Base-by-base conservation (phyloP, 2,113 vertebrate genomes). In the Emydocephalus ijimae region DNA sequence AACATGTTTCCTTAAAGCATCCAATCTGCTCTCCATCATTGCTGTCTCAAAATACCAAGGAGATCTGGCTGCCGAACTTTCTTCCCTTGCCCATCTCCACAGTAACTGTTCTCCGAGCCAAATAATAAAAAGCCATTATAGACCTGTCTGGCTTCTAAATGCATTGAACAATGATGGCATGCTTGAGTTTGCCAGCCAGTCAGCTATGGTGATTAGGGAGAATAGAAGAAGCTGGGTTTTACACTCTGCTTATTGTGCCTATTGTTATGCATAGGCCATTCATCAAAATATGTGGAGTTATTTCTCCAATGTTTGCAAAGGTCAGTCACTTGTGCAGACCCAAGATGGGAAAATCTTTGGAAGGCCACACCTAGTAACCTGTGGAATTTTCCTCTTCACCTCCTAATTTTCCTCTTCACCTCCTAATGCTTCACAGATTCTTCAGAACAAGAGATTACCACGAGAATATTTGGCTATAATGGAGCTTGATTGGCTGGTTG, bases 251-350 rank as follows among this genome's bases (percentile, higher is more conserved):
- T 96, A 92, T 89, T 88, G 21, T 64, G 95, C 93, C 96, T 92
- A 94, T 97, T 97, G 93, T 96, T 96, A 96, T 96, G 96, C 96
- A 96, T 48, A 94, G 95, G 96, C 94, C 95, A 96, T 97, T 95
- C 95, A 97, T 97, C 96, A 97, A 95, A 95, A 95, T 95, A 94
- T 29, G 0, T 29, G 0, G 87, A 96, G 95, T 96, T 96, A 96
- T 97, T 96, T 96, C 95, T 97, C 96, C 95, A 93, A 94, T 26
- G 92, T 88, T 85, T 95, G 95, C 96, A 95, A 95, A 97, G 97
- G 96, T 96, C 96, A 97, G 59, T 96, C 95, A 95, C 95, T 96
- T 95, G 96, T 93, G 93, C 95, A 92, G 94, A 96, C 93, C 0
- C 45, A 93, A 93, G 95, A 96, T 86, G 94, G 90, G 88, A 61